Percentiles rank a stretch among this genome's conserved stretches.
Evolutionary conservation across 2,888 invertebrate species (phyloP).

Genomic region (Bhutanitis thaidina): DNA sequence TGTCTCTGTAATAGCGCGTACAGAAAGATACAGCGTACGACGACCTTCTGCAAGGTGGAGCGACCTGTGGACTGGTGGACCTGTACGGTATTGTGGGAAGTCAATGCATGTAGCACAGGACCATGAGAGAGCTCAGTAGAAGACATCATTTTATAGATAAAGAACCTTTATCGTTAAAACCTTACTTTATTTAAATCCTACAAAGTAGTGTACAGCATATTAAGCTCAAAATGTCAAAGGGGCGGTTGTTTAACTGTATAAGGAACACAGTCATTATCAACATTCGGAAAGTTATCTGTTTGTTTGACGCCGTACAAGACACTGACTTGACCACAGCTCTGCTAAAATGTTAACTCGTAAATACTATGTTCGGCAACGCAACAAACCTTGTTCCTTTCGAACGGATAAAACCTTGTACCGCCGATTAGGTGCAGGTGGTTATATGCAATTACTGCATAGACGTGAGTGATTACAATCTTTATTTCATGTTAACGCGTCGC

Average conservation of each 20-base stretch:
- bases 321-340: slow-evolving; percentile 14
- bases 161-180: too few species aligned
- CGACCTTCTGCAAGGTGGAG: too few species aligned
- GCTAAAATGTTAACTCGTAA: slow-evolving; percentile 18
- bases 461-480: slow-evolving; percentile 6
- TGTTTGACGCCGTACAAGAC: slow-evolving; percentile 23
- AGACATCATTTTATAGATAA: too few species aligned
- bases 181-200: too few species aligned
- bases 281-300: slow-evolving; percentile 12
- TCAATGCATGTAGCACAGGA: too few species aligned
- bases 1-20: too few species aligned
- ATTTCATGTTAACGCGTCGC: slow-evolving; percentile 1
- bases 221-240: not conserved
- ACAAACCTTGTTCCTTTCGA: slow-evolving; percentile 3
- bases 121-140: too few species aligned
- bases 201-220: too few species aligned
- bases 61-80: too few species aligned
- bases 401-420: too few species aligned
- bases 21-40: too few species aligned
- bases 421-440: slow-evolving; percentile 13
- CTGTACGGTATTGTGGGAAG: too few species aligned
- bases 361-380: slow-evolving; percentile 2
- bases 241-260: not conserved
- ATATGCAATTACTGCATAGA: slow-evolving; percentile 6
- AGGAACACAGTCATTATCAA: slow-evolving; percentile 10